phyloP scores from a whole-genome alignment of 2,113 vertebrate species.

The Triplophysa dalaica region DNA sequence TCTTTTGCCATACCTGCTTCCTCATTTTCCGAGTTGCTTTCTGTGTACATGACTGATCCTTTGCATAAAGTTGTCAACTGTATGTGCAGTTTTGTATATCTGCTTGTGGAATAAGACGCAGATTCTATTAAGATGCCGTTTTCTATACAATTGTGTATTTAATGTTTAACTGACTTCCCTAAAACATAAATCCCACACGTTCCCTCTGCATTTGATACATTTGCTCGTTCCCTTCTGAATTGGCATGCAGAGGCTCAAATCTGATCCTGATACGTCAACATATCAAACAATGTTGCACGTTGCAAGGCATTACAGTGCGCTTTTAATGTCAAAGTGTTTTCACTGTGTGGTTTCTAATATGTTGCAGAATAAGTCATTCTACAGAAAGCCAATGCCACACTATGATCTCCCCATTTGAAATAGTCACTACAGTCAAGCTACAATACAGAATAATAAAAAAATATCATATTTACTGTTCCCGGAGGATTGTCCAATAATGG shows the following conservation, averaged over 20 bases:
- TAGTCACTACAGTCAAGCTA: no score
- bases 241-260: background rate
- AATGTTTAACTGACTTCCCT: conserved; percentile 1
- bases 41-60: background rate
- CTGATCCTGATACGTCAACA: background rate
- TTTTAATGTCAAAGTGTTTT: conserved; percentile 12
- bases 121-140: conserved; percentile 31
- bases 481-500: no score
- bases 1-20: background rate
- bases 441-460: no score
- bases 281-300: no score
- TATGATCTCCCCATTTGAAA: no score
- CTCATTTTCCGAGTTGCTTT: background rate
- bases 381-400: no score
- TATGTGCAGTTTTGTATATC: conserved; percentile 16
- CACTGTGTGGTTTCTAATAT: conserved; percentile 11
- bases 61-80: conserved; percentile 11
- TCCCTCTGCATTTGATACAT: conserved; percentile 6
- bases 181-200: background rate
- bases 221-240: conserved; percentile 3
- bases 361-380: background rate
- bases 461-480: no score
- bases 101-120: background rate
- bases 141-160: background rate
- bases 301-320: no score